Base-by-base conservation (phyloP, 2,797 vertebrate species). In the Cynodonichthys magdalenae region DNA sequence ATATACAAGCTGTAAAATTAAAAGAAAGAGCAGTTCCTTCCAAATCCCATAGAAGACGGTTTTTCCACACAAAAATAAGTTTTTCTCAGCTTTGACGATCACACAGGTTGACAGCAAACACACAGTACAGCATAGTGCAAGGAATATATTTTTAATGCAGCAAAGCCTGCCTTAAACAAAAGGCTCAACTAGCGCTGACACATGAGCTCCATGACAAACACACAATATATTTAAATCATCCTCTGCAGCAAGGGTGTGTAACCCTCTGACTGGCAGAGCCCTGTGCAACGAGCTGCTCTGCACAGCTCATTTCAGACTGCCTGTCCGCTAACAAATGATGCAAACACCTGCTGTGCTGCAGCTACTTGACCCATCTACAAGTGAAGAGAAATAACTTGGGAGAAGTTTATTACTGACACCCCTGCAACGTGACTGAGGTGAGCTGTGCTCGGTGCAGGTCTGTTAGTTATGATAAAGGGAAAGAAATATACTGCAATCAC, bases 321-420 rank as follows among this genome's bases (percentile, higher is more conserved):
- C 19, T 53, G 20, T 62, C 18, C 52, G 66, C 44, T 53, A 64
- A 69, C 68, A 53, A 39, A 34, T 74, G 61, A 69, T 45, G 58
- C 58, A 80, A 71, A 63, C 42, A 10, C 47, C 62, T 29, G 46
- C 46, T 56, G 50, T 65, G 57, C 36, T 74, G 45, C 54, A 63
- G 52, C 53, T 52, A 54, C 42, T 68, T 27, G 36, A 39, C 46
- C 36, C n/a, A 5, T 28, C 51, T 42, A 55, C 41, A 69, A 20
- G 60, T 56, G 28, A 9, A 53, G 36, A 41, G 29, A 34, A 54
- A 47, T 48, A n/a, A 9, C 47, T 65, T 20, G 44, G 46, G 24
- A 64, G 44, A 36, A 19, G 47, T 51, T 44, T 34, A 41, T 63
- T 29, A 55, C 0, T 14, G 27, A 39, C 45, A 51, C 44, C 11